A percentile compares a stretch with the other conserved stretches of the same genome.
phyloP scores from a whole-genome alignment of 2,888 invertebrate species.

The Cetonia aurata region DNA sequence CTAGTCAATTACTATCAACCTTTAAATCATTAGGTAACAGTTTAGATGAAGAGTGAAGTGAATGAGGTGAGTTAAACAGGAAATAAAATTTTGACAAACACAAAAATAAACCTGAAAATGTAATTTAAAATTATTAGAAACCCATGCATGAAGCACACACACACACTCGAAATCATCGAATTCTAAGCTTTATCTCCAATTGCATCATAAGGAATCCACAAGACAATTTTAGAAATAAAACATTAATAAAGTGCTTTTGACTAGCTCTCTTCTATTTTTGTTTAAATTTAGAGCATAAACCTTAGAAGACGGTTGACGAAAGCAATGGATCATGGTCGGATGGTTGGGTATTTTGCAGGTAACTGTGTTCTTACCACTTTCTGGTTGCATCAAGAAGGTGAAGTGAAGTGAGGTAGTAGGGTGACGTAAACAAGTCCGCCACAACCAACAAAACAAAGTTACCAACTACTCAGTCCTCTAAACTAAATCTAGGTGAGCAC shows the following conservation, averaged over 20 bases:
- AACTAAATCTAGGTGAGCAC: slow-evolving; percentile 57
- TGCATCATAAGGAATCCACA: neutral
- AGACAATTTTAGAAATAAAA: neutral
- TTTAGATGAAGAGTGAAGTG: slow-evolving; percentile 38
- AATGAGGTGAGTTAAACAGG: slow-evolving; percentile 39
- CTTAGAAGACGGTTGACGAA: slow-evolving; percentile 41
- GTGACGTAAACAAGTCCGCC: slow-evolving; percentile 67
- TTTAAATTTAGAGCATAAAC: slow-evolving; percentile 19
- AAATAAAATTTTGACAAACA: slow-evolving; percentile 37
- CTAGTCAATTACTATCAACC: slow-evolving; percentile 22
- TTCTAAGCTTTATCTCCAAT: slow-evolving; percentile 38
- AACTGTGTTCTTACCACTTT: slow-evolving; percentile 68
- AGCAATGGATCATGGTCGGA: slow-evolving; percentile 43
- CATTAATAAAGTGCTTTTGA: neutral
- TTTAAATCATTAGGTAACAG: slow-evolving; percentile 25
- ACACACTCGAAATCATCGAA: slow-evolving; percentile 53
- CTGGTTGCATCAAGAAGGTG: slow-evolving; percentile 67
- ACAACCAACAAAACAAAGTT: slow-evolving; percentile 68
- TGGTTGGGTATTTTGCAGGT: slow-evolving; percentile 50
- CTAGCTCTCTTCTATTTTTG: neutral
- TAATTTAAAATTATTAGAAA: slow-evolving; percentile 50
- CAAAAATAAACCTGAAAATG: slow-evolving; percentile 41
- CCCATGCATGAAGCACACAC: slow-evolving; percentile 61
- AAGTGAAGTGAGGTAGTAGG: slow-evolving; percentile 65
- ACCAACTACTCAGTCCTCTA: slow-evolving; percentile 66